A percentile compares a stretch with the other conserved stretches of the same genome.
Conservation (phyloP, 2,888 invertebrate genomes). For the Ischnura elegans region DNA sequence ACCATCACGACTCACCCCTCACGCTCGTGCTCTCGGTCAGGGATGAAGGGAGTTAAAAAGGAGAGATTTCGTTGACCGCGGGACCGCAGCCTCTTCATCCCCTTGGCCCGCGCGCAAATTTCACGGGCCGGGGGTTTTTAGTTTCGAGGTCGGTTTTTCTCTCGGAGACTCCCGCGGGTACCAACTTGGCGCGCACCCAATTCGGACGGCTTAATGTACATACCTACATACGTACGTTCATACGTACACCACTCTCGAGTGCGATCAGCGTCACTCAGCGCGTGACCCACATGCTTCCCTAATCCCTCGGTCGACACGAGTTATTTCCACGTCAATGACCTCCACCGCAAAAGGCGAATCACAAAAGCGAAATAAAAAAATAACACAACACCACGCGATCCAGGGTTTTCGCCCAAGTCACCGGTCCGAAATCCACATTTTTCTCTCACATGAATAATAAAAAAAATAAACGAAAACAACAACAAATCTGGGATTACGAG, state of each 20-base stretch:
- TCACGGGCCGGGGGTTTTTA: constrained; percentile 53
- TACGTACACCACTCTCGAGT: neutral
- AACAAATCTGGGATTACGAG: neutral
- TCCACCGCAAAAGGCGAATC: constrained; percentile 36
- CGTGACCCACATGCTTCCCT: constrained; percentile 60
- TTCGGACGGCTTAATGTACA: constrained; percentile 53
- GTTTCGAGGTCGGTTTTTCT: constrained; percentile 50
- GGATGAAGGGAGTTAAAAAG: neutral
- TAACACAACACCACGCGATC: too few species aligned
- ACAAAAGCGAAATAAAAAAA: constrained; percentile 17
- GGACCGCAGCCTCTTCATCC: neutral
- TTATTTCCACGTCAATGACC: constrained; percentile 52
- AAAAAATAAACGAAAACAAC: neutral
- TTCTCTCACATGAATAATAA: neutral
- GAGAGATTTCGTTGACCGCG: constrained; percentile 6
- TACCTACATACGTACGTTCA: neutral
- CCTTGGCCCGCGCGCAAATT: neutral
- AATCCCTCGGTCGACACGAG: constrained; percentile 1
- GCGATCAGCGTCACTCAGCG: constrained; percentile 24
- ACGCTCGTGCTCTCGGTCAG: too few species aligned
- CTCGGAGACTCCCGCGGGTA: constrained; percentile 37
- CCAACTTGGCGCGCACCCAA: constrained; percentile 53
- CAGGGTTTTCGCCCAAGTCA: neutral
- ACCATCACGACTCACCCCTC: too few species aligned
- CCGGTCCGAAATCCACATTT: neutral